Evolutionary conservation across 2,113 vertebrate genomes (phyloP).

Genomic region (Pelodiscus sinensis): DNA sequence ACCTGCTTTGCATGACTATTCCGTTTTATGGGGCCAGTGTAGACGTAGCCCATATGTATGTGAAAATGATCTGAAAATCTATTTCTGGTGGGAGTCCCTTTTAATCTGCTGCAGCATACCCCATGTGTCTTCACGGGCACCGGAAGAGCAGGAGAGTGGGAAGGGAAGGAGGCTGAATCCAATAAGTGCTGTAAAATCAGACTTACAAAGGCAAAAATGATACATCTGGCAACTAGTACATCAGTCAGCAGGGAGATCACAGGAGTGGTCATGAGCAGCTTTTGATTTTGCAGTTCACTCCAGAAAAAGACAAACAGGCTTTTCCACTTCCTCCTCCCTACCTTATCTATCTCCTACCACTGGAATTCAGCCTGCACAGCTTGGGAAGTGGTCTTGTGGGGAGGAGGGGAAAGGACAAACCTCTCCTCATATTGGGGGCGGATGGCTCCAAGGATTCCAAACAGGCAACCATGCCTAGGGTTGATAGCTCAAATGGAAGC

Average conservation of each 20-base stretch:
- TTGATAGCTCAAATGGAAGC: not conserved
- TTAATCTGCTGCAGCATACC: not conserved
- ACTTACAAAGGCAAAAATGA: not conserved
- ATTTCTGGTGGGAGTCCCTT: not conserved
- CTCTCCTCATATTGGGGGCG: not conserved
- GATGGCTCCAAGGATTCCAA: not conserved
- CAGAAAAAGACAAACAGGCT: not conserved
- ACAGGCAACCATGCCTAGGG: not conserved
- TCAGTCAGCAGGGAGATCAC: not conserved
- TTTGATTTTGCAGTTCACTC: not conserved
- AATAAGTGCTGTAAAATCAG: not conserved
- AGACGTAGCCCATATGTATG: too few relatives aligned
- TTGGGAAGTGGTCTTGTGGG: not conserved
- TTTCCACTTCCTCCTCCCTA: not conserved
- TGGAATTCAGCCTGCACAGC: not conserved
- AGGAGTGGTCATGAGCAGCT: not conserved
- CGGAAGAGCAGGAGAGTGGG: not conserved
- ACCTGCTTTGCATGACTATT: too few relatives aligned
- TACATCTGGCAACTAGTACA: not conserved
- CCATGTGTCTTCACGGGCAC: not conserved
- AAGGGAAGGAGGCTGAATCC: conserved; percentile 1
- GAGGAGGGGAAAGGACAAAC: not conserved
- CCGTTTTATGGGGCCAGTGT: too few relatives aligned
- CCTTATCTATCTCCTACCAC: not conserved
- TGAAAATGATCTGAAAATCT: not conserved